Evolutionary conservation across 2,797 vertebrate species (phyloP), one percentile per base, ranked within the genome.

Genomic region (Coracias cyanogaster): DNA sequence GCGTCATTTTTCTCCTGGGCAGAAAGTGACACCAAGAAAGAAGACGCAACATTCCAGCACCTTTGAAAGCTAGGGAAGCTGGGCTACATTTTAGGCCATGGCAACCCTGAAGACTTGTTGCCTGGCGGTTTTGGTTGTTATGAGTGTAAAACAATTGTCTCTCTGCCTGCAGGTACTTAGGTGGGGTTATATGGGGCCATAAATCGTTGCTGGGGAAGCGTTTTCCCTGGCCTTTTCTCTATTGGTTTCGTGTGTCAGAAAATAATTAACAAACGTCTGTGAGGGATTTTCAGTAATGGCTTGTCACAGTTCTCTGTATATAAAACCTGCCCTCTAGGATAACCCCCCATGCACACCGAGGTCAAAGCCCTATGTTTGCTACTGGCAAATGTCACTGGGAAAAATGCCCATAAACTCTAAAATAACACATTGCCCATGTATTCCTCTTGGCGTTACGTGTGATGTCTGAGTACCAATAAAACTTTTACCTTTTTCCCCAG

Each of bases 51-150:
- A 88, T 73, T 48, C 55, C 43, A 77, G 8, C 28, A 70, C 33
- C 33, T 61, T 82, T 82, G 73, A 69, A 86, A 92, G 45, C 4
- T 3, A 2, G 15, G 15, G n/a, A 79, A 46, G 20, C 8, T 80
- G 24, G 41, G 31, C 35, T 70, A 21, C 1, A 2, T 58, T 82
- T 73, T 71, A 74, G 18, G 20, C 74, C 18, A 51, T 0, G 0
- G 25, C 24, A 65, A 35, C 65, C 15, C 43, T 58, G 60, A 46
- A 84, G 49, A 39, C 25, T 74, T 1, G 0, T 71, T 71, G 33
- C 15, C 45, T 71, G 55, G 35, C 65, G 29, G 21, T 73, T 67
- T 71, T 93, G 48, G 13, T 28, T 83, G 46, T 81, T 55, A 54
- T 26, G 37, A 64, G 52, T 0, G 0, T 61, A n/a, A 73, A 67